Base-by-base conservation (phyloP, 2,888 invertebrate genomes). In the Ceraclea dissimilis region DNA sequence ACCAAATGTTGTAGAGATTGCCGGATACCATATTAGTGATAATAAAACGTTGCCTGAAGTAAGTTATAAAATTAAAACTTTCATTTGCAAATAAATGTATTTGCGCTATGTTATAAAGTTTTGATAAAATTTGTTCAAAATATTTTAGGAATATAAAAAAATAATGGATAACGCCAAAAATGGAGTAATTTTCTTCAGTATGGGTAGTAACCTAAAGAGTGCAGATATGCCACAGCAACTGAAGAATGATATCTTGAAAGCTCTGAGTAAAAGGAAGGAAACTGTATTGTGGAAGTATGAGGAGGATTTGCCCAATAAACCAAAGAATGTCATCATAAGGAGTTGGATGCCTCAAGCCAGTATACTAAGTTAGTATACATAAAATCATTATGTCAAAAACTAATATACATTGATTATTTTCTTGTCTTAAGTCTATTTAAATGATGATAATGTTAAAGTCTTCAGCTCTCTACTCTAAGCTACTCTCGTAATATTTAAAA, bases 221-320 rank as follows among this genome's bases (percentile, higher is more conserved):
- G 68, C 67, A 16, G 63, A 66, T 1, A 66, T 78, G 59, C 72
- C 75, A 0, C 66, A 67, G 0, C 63, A 67, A 19, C 56, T 70
- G 1, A 71, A 70, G 56, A 59, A 57, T 4, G 64, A 63, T 0
- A 60, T 79, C 8, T 10, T 78, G 0, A 65, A 68, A 19, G 68
- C 72, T 46, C 75, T 80, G 46, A 67, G 71, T 2, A 65, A 62
- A 2, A 60, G 79, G 20, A 74, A 75, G 49, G 75, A 79, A 63
- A 73, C 72, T 1, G 74, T 79, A 0, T 62, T 80, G 8, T 76
- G 75, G 76, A 77, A 75, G 62, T 74, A 71, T 56, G 74, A 74
- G 63, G 69, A 69, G 2, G 55, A 56, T 10, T 57, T 72, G 50
- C 66, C 69, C 0, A 64, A 69, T 34, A 16, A 66, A 5, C 75